Base-by-base conservation (phyloP, 2,888 invertebrate species). In the Tortrix viridana region DNA sequence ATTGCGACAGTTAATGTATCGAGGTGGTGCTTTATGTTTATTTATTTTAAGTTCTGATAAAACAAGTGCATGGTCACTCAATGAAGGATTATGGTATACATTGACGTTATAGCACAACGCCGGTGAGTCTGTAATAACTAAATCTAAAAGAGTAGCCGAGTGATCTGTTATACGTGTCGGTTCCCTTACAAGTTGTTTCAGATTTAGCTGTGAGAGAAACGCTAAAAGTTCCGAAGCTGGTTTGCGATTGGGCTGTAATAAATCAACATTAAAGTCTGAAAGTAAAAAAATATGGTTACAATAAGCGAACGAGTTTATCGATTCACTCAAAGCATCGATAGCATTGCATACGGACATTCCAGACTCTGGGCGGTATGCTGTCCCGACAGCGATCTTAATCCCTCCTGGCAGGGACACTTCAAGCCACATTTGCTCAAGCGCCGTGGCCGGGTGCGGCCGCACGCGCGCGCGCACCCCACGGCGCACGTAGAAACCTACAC, bases 121-220 rank as follows among this genome's bases (percentile, higher is more conserved):
- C 54, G 57, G 65, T 61, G 65, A 69, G 69, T 64, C 69, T 67
- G 66, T 70, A 54, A 54, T 41, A 6, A 54, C 16, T 12, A 44
- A 22, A 16, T 54, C 44, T 7, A 54, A 23, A 5, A 54, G 54
- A 14, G 54, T 54, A 3, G 41, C 23, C 3, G 54, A 43, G 2
- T 23, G 41, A 2, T 41, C 54, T 16, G 54, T 54, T 23, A 65
- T 43, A 61, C 55, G 56, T 46, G 60, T 64, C 57, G 67, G 68
- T 72, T 66, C 47, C 12, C 14, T 12, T 12, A 47, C 47, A 9
- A 46, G 12, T 47, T 66, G 68, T 20, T 19, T 44, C 20, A 68
- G 16, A 14, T 37, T 48, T 1, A 5, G 47, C 22, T 47, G 47
- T 14, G 22, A 4, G 1, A 47, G 22, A 16, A 23, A 46, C 3